Conservation (phyloP, 2,888 invertebrate genomes). For the Dinocampus coccinellae region DNA sequence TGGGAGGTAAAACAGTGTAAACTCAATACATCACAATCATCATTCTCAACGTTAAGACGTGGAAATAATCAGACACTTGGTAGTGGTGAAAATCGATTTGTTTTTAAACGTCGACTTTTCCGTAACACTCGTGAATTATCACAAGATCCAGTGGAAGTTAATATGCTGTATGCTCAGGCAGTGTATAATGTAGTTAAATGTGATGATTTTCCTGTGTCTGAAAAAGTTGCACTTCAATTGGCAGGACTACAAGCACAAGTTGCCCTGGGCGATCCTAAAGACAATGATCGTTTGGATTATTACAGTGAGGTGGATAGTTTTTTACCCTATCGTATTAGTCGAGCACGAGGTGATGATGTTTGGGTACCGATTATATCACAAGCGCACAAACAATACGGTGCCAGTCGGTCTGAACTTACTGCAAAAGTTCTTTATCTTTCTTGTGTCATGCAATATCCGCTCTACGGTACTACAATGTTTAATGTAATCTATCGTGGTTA, state of each 20-base stretch:
- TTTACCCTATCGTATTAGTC: conserved; percentile 85
- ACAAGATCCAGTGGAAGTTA: conserved; percentile 95
- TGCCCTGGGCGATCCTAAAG: conserved; percentile 87
- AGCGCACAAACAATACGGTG: conserved; percentile 91
- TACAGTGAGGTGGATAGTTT: conserved; percentile 93
- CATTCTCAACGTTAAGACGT: conserved; percentile 73
- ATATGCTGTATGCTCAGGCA: conserved; percentile 93
- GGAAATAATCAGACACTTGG: conserved; percentile 78
- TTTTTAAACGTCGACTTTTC: conserved; percentile 92
- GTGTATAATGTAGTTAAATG: conserved; percentile 95
- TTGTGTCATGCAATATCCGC: conserved; percentile 96
- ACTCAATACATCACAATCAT: conserved; percentile 70
- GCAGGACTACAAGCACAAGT: conserved; percentile 96
- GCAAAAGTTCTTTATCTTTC: conserved; percentile 94
- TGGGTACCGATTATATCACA: conserved; percentile 91
- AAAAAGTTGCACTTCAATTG: conserved; percentile 93
- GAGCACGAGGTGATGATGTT: conserved; percentile 83
- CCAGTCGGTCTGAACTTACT: conserved; percentile 90
- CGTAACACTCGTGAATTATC: conserved; percentile 89
- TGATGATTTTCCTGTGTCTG: conserved; percentile 95
- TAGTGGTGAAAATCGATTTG: conserved; percentile 90
- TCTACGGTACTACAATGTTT: conserved; percentile 89
- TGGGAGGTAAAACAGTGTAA: conserved; percentile 88
- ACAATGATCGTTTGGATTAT: conserved; percentile 84
- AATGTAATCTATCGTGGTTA: conserved; percentile 93